Evolutionary conservation across 2,113 vertebrate genomes (phyloP), one percentile per base, ranked within the genome.

Genomic region (Prolemur simus): DNA sequence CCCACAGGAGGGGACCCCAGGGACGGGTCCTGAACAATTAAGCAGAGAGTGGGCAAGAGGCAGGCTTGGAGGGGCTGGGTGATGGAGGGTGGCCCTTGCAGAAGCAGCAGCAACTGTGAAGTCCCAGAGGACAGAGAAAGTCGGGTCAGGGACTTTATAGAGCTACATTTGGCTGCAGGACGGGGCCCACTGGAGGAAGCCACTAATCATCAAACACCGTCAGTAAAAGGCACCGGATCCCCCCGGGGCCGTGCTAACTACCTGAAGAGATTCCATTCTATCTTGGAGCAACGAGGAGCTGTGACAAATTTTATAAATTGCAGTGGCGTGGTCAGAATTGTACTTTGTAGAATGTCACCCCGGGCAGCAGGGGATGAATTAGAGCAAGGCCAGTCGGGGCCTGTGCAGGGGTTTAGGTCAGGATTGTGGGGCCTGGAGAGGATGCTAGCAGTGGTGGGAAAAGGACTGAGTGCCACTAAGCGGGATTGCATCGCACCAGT

Each of bases 321-420:
- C 27, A 54, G 49, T 0, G 8, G 27, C 1, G 0, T 0, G 2
- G 6, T 60, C 32, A 86, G 15, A 18, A 20, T 6, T 32, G 13
- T 4, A 1, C 52, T 54, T 37, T 20, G 8, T 0, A 39, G 54
- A 10, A 23, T 0, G 0, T 12, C 10, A 1, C 32, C 14, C 49
- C 14, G 37, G 23, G 17, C 18, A 2, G 25, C 4, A 4, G 69
- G 34, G 29, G 8, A 23, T 23, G 37, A 37, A 25, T n/a, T 0
- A 25, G 47, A 25, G 13, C 12, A 10, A 21, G 32, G 58, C 52
- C 17, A 0, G 11, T n/a, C 0, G 0, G 27, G 29, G 18, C 14
- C 71, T 54, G 32, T 18, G 6, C 37, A 27, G 8, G 21, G 8
- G 47, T 2, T 23, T 8, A n/a, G 32, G 32, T 8, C 5, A 42